These are phyloP conservation scores for Thripadectes ignobilis DNA, from an alignment of 2,797 vertebrate species.

Conservation along the genomic window DNA sequence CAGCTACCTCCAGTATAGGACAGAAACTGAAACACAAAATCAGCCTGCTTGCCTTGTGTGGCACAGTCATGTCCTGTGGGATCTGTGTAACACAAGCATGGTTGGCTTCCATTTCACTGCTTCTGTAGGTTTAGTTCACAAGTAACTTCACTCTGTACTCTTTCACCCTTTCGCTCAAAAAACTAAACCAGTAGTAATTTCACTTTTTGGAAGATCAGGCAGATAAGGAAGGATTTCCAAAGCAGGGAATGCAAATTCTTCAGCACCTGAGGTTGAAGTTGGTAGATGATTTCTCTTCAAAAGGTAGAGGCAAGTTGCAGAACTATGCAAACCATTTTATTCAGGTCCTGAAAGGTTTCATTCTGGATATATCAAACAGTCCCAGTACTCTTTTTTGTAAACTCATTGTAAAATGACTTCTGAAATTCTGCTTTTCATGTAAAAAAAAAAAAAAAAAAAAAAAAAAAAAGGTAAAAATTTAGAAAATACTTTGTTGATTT, in stretches of 20 bases:
- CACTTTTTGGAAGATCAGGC: not conserved
- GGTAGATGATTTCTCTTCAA: not conserved
- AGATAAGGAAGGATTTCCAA: not conserved
- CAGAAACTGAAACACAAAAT: not conserved
- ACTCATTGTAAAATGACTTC: not conserved
- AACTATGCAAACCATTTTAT: not conserved
- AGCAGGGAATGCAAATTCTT: not conserved
- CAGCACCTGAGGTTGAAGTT: not conserved
- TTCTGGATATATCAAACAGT: not conserved
- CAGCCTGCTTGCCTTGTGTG: not conserved
- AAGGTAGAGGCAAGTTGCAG: not conserved
- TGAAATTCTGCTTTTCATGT: not conserved
- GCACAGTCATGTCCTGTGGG: fast-evolving
- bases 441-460: not conserved
- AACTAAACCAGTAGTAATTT: not conserved
- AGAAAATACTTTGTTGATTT: not conserved
- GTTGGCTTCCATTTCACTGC: not conserved
- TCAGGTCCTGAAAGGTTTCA: not conserved
- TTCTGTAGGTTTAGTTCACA: not conserved
- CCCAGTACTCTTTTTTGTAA: not conserved
- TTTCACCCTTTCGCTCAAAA: not conserved
- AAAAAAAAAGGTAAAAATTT: not conserved
- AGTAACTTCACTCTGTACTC: not conserved
- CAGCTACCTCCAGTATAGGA: not conserved
- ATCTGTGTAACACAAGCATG: not conserved